phyloP scores from a whole-genome alignment of 2,888 invertebrate species.

The Tenthredo mesomela region DNA sequence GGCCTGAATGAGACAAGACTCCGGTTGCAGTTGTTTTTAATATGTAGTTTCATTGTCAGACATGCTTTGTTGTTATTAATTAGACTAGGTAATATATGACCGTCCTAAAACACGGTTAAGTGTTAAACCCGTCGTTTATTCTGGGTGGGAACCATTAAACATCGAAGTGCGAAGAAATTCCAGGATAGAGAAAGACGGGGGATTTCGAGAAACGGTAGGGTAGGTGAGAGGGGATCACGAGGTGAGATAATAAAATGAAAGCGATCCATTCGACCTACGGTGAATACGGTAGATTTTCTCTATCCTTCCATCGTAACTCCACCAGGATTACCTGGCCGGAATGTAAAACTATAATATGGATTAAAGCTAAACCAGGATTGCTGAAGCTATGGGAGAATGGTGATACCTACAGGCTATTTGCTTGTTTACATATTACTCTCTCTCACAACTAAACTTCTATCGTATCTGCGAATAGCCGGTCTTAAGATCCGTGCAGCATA shows the following conservation, averaged over 20 bases:
- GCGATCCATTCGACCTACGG: slow-evolving; percentile 64
- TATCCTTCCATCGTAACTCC: slow-evolving; percentile 35
- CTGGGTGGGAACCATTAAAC: slow-evolving; percentile 25
- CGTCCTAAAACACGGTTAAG: not conserved
- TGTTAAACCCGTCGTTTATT: slow-evolving; percentile 29
- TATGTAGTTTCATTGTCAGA: not conserved
- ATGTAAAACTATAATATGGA: slow-evolving; percentile 50
- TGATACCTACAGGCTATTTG: slow-evolving; percentile 15
- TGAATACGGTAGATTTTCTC: slow-evolving; percentile 47
- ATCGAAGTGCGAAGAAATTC: slow-evolving; percentile 28
- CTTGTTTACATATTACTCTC: slow-evolving; percentile 37
- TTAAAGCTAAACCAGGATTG: slow-evolving; percentile 44
- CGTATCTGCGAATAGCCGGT: not conserved
- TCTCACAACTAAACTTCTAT: slow-evolving; percentile 2
- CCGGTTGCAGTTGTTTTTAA: not conserved
- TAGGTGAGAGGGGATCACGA: slow-evolving; percentile 59
- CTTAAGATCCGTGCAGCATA: not conserved
- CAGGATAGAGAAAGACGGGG: not conserved
- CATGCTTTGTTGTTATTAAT: slow-evolving; percentile 6
- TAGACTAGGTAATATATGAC: slow-evolving; percentile 27
- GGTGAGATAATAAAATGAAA: slow-evolving; percentile 69
- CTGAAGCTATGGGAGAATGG: slow-evolving; percentile 24
- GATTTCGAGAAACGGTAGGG: slow-evolving; percentile 30
- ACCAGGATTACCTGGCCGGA: slow-evolving; percentile 45
- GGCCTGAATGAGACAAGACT: not conserved